These are phyloP conservation scores for Eurois occulta DNA, from an alignment of 2,888 invertebrate species.

Conservation along the genomic window DNA sequence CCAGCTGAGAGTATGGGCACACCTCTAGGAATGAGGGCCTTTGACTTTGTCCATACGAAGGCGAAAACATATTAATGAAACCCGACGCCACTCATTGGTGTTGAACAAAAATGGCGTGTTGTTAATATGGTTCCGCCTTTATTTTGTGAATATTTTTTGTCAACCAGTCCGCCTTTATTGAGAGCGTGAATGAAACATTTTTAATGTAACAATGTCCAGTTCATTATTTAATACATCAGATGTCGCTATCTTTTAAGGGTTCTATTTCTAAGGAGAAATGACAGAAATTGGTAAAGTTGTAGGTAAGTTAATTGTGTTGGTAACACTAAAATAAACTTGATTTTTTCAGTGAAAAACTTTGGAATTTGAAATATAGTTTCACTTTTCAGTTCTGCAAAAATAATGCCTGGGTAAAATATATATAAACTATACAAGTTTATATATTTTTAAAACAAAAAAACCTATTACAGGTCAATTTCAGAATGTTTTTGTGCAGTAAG, in stretches of 20 bases:
- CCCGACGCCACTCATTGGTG: not conserved
- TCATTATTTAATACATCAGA: constrained; percentile 27
- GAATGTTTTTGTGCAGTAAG: not conserved
- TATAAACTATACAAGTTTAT: too few species aligned
- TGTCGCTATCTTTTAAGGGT: constrained; percentile 49
- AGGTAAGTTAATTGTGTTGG: not conserved
- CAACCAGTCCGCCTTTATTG: constrained; percentile 53
- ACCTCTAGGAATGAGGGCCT: constrained; percentile 51
- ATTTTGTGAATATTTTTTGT: constrained; percentile 37
- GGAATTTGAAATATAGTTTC: not conserved
- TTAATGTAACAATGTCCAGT: constrained; percentile 25
- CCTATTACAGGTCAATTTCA: not conserved
- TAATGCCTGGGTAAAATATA: too few species aligned
- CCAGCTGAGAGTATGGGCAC: constrained; percentile 78
- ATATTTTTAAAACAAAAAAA: not conserved
- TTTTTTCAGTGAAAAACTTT: not conserved
- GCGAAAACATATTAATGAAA: not conserved
- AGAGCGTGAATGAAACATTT: constrained; percentile 32
- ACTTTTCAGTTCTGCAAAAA: not conserved
- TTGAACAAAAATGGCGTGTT: constrained; percentile 16
- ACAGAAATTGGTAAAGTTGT: not conserved
- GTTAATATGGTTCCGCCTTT: constrained; percentile 14
- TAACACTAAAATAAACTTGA: not conserved
- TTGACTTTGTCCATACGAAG: constrained; percentile 34
- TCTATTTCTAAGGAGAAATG: not conserved